A percentile compares a stretch with the other conserved stretches of the same genome.
phyloP scores from a whole-genome alignment of 2,113 vertebrate genomes.

The Heptranchias perlo region DNA sequence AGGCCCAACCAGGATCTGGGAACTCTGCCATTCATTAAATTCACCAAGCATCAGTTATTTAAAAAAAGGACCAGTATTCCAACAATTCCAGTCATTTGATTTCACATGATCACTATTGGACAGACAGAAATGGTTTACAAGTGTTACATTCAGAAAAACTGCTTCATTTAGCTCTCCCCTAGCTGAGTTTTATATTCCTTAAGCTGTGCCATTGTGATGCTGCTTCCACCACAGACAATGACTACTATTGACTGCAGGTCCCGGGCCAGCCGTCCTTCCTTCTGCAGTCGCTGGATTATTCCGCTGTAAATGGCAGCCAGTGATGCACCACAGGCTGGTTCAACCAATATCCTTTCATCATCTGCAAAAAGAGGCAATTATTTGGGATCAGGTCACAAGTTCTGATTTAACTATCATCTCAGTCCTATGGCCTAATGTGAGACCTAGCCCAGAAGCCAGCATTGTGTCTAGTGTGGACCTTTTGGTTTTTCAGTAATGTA shows the following conservation, averaged over 20 bases:
- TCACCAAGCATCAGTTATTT: neutral
- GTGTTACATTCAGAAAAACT: neutral
- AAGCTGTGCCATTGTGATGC: constrained; percentile 63
- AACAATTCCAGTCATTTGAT: constrained; percentile 7
- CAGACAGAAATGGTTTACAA: neutral
- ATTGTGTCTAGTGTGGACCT: neutral
- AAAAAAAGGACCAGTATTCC: neutral
- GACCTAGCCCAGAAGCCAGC: neutral
- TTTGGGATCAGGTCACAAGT: neutral
- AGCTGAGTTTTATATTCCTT: constrained; percentile 63
- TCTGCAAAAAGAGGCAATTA: constrained; percentile 54
- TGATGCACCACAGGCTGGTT: constrained; percentile 76
- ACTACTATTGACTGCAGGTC: constrained; percentile 62
- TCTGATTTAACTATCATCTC: neutral
- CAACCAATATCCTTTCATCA: constrained; percentile 80
- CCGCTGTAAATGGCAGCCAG: constrained; percentile 75
- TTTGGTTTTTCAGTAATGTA: neutral
- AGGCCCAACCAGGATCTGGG: neutral
- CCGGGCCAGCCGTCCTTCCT: constrained; percentile 55
- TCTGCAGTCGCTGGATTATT: constrained; percentile 64
- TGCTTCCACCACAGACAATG: constrained; percentile 79
- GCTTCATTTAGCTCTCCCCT: constrained; percentile 41
- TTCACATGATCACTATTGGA: neutral
- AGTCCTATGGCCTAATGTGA: neutral
- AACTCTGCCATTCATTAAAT: neutral